Base-by-base conservation (phyloP, 1,140 invertebrate species). In the Eufriesea mexicana region DNA sequence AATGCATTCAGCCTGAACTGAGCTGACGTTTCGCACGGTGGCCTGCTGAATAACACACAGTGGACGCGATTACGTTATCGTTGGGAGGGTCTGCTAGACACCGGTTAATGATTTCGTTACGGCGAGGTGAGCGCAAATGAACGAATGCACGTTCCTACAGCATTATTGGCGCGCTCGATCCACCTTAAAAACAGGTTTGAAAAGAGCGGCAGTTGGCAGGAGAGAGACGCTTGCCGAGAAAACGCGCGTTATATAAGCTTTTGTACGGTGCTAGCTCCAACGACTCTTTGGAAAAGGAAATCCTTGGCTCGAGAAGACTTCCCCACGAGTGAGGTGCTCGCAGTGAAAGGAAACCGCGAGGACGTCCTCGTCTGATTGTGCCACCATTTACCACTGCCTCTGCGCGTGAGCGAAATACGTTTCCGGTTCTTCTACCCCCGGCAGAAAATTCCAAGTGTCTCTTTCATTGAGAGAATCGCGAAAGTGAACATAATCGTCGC, bases 71-170 rank as follows among this genome's bases (percentile, higher is more conserved):
- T 81, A 85, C 86, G 72, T 86, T 79, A 71, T 47, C 64, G 73
- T 18, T 74, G 83, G 77, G 86, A 81, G 86, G 72, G 73, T 45
- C 55, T 4, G 76, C 6, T 75, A 55, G 47, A 35, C 71, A 68
- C 57, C 45, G 54, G 67, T 74, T 79, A 85, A 88, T 83, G 80
- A 85, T 88, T 88, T 83, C 76, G 87, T 88, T 77, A 88, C 87
- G 87, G 70, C 57, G 57, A 79, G n/a, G 47, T 85, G 78, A 82
- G 18, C 86, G 78, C 83, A 78, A 88, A 88, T 88, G 80, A 88
- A 83, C 75, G 71, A 49, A 55, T 55, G 42, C 49, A 80, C 61
- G 47, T 42, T 18, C 45, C 68, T 57, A 25, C 25, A 28, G 57
- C 61, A 84, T 88, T 79, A 87, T 83, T 57, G 70, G 70, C 42